A percentile compares a stretch with the other conserved stretches of the same genome.
Evolutionary conservation across 2,797 vertebrate genomes (phyloP).

Genomic region (Cichlasoma orientale): DNA sequence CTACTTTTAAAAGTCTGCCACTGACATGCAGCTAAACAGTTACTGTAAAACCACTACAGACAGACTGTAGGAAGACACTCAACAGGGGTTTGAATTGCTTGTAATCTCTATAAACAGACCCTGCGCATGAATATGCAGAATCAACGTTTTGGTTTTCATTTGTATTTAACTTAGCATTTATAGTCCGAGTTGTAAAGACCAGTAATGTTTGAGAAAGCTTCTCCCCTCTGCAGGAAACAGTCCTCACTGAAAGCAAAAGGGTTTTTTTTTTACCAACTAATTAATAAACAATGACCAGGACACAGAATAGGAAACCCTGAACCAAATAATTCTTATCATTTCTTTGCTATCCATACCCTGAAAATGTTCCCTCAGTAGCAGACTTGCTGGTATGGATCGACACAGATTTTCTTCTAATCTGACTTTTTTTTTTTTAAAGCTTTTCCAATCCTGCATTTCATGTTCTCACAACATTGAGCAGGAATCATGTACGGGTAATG

Average conservation of each 20-base stretch:
- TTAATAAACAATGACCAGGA: not conserved
- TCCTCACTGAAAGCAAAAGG: no score
- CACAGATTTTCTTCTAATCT: not conserved
- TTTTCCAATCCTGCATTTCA: not conserved
- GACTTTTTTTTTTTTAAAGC: not conserved
- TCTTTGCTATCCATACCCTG: not conserved
- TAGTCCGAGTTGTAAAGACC: no score
- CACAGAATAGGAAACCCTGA: not conserved
- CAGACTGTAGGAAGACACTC: not conserved
- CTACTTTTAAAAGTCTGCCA: not conserved
- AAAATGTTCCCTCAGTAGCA: not conserved
- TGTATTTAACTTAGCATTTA: no score
- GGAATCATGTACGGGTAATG: fast-evolving
- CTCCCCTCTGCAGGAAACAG: no score
- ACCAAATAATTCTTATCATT: not conserved
- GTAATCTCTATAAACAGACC: not conserved
- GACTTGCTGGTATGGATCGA: not conserved
- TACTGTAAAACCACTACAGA: not conserved
- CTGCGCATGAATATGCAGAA: no score
- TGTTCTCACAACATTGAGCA: not conserved
- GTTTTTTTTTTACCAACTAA: not conserved
- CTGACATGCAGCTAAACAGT: not conserved
- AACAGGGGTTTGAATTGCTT: not conserved
- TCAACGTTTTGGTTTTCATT: no score
- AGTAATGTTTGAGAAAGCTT: no score